Evolutionary conservation across 2,797 vertebrate species (phyloP).

Genomic region (Myripristis jacobus): DNA sequence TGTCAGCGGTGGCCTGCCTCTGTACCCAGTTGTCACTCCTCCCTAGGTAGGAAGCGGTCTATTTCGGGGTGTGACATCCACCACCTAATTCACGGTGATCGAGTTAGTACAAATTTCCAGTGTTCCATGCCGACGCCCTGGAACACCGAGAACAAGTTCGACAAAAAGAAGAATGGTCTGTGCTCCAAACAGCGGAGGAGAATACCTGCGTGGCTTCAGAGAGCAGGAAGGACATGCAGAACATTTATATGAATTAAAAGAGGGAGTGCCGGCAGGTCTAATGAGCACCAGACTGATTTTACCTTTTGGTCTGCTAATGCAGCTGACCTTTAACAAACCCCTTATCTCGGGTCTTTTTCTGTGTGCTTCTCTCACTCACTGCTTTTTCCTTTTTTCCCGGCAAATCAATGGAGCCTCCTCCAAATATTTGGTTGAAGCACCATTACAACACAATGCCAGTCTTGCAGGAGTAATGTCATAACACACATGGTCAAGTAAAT

Average conservation of each 20-base stretch:
- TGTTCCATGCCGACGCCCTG: conserved; percentile 39
- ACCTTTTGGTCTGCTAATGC: conserved; percentile 57
- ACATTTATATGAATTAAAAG: conserved; percentile 64
- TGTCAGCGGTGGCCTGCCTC: conserved; percentile 12
- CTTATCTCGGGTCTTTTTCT: conserved; percentile 36
- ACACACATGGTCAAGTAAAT: background rate
- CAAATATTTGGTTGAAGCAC: conserved; percentile 5
- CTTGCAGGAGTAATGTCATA: background rate
- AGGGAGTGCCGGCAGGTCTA: conserved; percentile 50
- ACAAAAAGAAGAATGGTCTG: conserved; percentile 12
- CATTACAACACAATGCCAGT: conserved; percentile 25
- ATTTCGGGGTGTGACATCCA: conserved; percentile 49
- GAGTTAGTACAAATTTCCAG: conserved; percentile 47
- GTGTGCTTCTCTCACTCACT: conserved; percentile 19
- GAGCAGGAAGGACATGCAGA: conserved; percentile 46
- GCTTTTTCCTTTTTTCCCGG: conserved; percentile 12
- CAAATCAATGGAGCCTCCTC: conserved; percentile 33
- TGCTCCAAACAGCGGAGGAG: conserved; percentile 31
- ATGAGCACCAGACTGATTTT: conserved; percentile 60
- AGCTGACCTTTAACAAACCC: conserved; percentile 70
- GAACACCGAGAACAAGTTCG: conserved; percentile 14
- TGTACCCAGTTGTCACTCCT: conserved; percentile 41
- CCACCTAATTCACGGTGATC: conserved; percentile 40
- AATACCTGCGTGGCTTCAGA: conserved; percentile 43
- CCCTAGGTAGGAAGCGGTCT: conserved; percentile 21